Conservation (phyloP, 53 echinoderm and acorn worm genomes). For the Luidia sarsii region DNA sequence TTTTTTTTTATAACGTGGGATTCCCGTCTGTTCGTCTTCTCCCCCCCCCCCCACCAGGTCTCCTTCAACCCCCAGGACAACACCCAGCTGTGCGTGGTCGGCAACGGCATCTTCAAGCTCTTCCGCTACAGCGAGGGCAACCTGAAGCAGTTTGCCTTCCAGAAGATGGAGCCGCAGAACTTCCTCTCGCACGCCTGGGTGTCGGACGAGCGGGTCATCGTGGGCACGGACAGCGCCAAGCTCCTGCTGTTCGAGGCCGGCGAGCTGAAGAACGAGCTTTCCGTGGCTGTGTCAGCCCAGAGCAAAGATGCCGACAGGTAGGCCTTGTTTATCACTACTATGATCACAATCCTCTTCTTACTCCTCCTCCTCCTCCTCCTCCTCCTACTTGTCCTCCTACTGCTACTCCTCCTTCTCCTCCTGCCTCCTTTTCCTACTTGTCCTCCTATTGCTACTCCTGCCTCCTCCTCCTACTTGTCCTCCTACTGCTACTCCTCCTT, state of each 20-base stretch:
- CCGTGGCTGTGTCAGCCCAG: slow-evolving; percentile 60
- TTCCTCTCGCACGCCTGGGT: slow-evolving; percentile 98
- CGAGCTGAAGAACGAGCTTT: slow-evolving; percentile 90
- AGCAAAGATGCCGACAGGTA: slow-evolving; percentile 68
- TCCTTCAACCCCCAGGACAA: slow-evolving; percentile 99
- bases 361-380: too few relatives aligned
- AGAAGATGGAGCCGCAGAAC: slow-evolving; percentile 98
- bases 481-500: too few relatives aligned
- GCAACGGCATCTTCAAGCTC: slow-evolving; percentile 97
- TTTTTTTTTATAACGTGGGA: not conserved
- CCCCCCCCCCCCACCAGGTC: slow-evolving; percentile 38
- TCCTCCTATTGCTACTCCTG: too few relatives aligned
- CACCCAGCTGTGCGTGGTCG: slow-evolving; percentile 97
- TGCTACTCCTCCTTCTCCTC: too few relatives aligned
- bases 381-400: too few relatives aligned
- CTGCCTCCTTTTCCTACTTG: too few relatives aligned
- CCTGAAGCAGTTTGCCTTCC: slow-evolving; percentile 99
- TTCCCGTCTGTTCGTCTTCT: not conserved
- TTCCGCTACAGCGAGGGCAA: slow-evolving; percentile 99
- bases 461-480: too few relatives aligned
- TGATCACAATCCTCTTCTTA: too few relatives aligned
- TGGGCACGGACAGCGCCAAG: slow-evolving; percentile 89
- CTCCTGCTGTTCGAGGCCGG: slow-evolving; percentile 94
- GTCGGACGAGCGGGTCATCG: slow-evolving; percentile 97
- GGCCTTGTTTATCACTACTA: too few relatives aligned